Percentiles rank a stretch among this genome's conserved stretches.
phyloP scores from a whole-genome alignment of 2,888 invertebrate genomes.

The Latheticus oryzae region DNA sequence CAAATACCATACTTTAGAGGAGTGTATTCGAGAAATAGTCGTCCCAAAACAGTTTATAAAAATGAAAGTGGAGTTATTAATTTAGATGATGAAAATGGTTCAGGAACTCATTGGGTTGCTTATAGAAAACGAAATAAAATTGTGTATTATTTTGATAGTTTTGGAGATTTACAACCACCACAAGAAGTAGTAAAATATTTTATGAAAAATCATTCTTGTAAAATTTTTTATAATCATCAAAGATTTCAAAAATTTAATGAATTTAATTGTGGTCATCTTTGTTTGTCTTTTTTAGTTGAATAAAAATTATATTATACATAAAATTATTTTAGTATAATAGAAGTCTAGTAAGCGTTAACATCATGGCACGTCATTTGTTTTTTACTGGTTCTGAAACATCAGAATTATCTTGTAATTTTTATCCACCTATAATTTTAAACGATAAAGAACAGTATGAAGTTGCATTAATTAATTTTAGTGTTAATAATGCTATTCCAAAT shows the following conservation, averaged over 20 bases:
- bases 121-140: conserved; percentile 7
- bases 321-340: conserved; percentile 5
- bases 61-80: conserved; percentile 40
- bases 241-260: not conserved
- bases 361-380: not conserved
- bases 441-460: conserved; percentile 47
- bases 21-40: conserved; percentile 51
- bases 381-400: not conserved
- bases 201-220: conserved; percentile 31
- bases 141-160: conserved; percentile 18
- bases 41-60: conserved; percentile 25
- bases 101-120: conserved; percentile 21
- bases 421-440: conserved; percentile 46
- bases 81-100: conserved; percentile 13
- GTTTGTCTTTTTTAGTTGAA: conserved; percentile 34
- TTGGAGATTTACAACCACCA: conserved; percentile 14
- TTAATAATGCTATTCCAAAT: conserved; percentile 55
- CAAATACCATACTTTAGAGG: conserved; percentile 48
- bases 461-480: conserved; percentile 52
- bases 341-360: not conserved
- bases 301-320: conserved; percentile 19
- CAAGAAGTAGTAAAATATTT: conserved; percentile 14
- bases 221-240: conserved; percentile 13
- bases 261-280: conserved; percentile 8
- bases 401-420: conserved; percentile 32